These are phyloP conservation scores for Aix galericulata DNA, from an alignment of 2,113 vertebrate genomes.

Conservation along the genomic window DNA sequence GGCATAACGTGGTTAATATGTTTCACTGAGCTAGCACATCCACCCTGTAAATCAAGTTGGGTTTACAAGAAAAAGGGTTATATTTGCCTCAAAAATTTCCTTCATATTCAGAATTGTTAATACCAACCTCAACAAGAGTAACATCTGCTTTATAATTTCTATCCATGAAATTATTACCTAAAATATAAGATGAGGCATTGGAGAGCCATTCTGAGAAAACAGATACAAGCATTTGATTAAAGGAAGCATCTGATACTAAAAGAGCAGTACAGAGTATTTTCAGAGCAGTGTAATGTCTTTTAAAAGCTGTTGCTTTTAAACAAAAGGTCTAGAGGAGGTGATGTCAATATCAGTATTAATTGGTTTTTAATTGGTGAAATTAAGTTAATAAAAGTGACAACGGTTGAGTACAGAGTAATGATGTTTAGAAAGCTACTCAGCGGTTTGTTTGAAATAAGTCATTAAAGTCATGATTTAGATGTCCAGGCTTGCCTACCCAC, in stretches of 20 bases:
- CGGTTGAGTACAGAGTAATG: not conserved
- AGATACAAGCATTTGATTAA: not conserved
- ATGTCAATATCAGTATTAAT: not conserved
- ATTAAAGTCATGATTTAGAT: slow-evolving; percentile 11
- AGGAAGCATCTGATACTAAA: not conserved
- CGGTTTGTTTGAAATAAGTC: slow-evolving; percentile 14
- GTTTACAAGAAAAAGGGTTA: not conserved
- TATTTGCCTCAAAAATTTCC: not conserved
- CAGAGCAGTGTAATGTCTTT: not conserved
- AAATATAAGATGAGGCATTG: not conserved
- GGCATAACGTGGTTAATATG: not conserved
- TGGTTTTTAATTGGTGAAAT: slow-evolving; percentile 18
- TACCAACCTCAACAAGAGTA: not conserved
- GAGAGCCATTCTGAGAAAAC: not conserved
- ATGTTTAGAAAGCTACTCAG: not conserved
- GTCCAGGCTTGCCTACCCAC: slow-evolving; percentile 47
- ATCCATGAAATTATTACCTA: not conserved
- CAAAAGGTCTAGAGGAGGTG: not conserved
- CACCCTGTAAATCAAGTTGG: not conserved
- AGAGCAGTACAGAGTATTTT: not conserved
- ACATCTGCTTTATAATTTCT: not conserved
- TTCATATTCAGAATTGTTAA: not conserved
- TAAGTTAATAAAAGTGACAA: not conserved
- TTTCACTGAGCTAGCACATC: not conserved
- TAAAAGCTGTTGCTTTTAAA: not conserved